These are phyloP conservation scores for Glaucomys volans DNA, from an alignment of 2,113 vertebrate genomes.

Conservation along the genomic window DNA sequence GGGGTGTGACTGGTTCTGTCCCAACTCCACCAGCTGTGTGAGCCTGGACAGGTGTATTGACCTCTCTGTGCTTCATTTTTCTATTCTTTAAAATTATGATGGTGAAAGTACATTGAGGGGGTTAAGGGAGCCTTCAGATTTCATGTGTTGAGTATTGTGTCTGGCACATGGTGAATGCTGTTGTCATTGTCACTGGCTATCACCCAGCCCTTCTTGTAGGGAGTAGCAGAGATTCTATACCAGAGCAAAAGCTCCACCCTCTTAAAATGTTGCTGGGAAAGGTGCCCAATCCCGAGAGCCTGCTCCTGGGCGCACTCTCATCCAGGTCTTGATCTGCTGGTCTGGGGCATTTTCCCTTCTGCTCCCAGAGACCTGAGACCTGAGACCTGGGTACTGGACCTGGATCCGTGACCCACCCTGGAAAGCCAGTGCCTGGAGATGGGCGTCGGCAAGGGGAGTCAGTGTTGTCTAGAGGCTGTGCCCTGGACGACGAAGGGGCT, in stretches of 20 bases:
- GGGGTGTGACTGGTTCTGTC: background rate
- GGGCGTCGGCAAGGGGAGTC: background rate
- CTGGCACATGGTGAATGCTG: rapidly evolving
- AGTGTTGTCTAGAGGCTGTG: background rate
- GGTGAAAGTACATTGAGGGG: background rate
- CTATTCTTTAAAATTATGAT: background rate
- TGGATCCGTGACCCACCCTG: too few relatives aligned
- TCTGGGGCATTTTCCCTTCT: background rate
- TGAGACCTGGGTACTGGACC: background rate
- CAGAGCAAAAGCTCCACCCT: background rate
- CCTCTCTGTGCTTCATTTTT: background rate
- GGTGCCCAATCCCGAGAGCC: background rate
- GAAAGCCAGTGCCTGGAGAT: background rate
- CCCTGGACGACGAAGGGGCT: background rate
- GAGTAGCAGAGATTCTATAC: background rate
- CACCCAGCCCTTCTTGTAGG: background rate
- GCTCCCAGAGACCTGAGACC: background rate
- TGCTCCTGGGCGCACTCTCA: background rate
- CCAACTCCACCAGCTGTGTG: background rate
- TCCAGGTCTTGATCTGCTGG: background rate
- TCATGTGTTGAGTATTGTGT: background rate
- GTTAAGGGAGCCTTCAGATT: background rate
- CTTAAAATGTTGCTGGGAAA: background rate
- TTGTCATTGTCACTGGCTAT: background rate
- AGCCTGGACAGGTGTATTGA: background rate